A percentile compares a stretch with the other conserved stretches of the same genome.
Evolutionary conservation across 1,140 invertebrate genomes (phyloP).

Genomic region (Drosophila ercepeae): DNA sequence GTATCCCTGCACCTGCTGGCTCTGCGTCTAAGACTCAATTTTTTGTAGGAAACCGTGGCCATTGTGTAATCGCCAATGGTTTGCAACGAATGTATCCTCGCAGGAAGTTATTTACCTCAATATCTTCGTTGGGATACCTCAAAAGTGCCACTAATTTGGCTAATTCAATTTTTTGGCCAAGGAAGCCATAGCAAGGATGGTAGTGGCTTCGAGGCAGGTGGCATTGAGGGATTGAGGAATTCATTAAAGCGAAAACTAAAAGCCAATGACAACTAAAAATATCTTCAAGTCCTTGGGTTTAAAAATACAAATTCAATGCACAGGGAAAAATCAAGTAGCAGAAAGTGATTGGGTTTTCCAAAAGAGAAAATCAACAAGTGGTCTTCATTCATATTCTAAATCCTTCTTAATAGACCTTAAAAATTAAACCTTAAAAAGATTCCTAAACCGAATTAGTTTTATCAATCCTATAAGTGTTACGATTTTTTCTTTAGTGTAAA

Average conservation of each 20-base stretch:
- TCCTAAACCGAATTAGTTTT: no score
- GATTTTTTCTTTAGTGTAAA: slow-evolving; percentile 1
- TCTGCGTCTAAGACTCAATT: slow-evolving; percentile 48
- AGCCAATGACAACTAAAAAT: slow-evolving; percentile 44
- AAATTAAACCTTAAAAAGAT: no score
- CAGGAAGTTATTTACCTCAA: slow-evolving; percentile 21
- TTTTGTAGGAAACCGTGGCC: slow-evolving; percentile 51
- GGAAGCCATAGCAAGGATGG: slow-evolving; percentile 53
- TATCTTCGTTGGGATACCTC: slow-evolving; percentile 59
- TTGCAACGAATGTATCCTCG: slow-evolving; percentile 22
- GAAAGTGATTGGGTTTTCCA: no score
- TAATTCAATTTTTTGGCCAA: slow-evolving; percentile 68
- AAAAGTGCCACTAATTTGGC: slow-evolving; percentile 73
- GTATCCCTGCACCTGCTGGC: slow-evolving; percentile 41
- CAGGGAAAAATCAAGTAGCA: not conserved
- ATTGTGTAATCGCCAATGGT: slow-evolving; percentile 37
- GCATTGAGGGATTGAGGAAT: slow-evolving; percentile 15
- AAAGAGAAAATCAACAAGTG: not conserved
- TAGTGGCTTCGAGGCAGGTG: slow-evolving; percentile 21
- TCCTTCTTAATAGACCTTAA: no score
- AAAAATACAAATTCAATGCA: slow-evolving; percentile 43
- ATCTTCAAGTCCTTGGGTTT: slow-evolving; percentile 53
- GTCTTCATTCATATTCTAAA: no score
- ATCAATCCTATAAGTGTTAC: no score
- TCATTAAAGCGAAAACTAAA: slow-evolving; percentile 20